A percentile compares a stretch with the other conserved stretches of the same genome.
Evolutionary conservation across 1,140 invertebrate species (phyloP).

Genomic region (Hyposmocoma kahamanoa): DNA sequence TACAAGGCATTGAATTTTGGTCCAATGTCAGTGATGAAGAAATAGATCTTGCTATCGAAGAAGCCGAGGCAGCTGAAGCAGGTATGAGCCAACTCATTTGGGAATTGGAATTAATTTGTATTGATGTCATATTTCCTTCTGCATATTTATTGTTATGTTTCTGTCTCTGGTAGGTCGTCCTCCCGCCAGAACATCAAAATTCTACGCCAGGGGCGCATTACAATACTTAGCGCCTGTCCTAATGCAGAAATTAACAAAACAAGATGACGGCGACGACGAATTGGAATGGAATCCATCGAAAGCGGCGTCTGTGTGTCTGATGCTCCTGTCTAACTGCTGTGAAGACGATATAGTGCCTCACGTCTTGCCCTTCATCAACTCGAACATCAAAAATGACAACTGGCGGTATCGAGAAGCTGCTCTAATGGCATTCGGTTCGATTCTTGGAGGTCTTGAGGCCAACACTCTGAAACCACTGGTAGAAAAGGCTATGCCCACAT

Average conservation of each 20-base stretch:
- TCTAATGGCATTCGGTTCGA: constrained; percentile 98
- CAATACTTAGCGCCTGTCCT: constrained; percentile 96
- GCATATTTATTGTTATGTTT: constrained; percentile 9
- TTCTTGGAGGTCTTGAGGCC: constrained; percentile 94
- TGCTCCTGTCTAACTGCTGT: constrained; percentile 97
- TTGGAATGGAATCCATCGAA: constrained; percentile 99
- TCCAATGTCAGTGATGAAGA: constrained; percentile 99
- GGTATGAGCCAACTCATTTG: too few relatives aligned
- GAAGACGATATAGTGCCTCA: constrained; percentile 97
- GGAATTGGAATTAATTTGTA: too few relatives aligned
- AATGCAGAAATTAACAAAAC: constrained; percentile 95
- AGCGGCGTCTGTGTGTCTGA: constrained; percentile 98
- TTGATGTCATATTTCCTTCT: constrained; percentile 9
- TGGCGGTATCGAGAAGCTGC: constrained; percentile 98
- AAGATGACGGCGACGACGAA: constrained; percentile 95
- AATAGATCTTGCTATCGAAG: constrained; percentile 96
- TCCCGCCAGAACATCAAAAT: constrained; percentile 90
- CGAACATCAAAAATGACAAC: constrained; percentile 94
- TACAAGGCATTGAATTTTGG: constrained; percentile 99
- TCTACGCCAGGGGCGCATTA: constrained; percentile 97
- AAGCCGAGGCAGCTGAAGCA: constrained; percentile 92
- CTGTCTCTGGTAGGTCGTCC: constrained; percentile 78
- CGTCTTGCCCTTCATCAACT: constrained; percentile 97
- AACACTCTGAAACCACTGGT: constrained; percentile 93
- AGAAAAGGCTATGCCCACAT: constrained; percentile 95